A percentile compares a stretch with the other conserved stretches of the same genome.
phyloP scores from a whole-genome alignment of 2,113 vertebrate genomes.

The Rhombomys opimus region DNA sequence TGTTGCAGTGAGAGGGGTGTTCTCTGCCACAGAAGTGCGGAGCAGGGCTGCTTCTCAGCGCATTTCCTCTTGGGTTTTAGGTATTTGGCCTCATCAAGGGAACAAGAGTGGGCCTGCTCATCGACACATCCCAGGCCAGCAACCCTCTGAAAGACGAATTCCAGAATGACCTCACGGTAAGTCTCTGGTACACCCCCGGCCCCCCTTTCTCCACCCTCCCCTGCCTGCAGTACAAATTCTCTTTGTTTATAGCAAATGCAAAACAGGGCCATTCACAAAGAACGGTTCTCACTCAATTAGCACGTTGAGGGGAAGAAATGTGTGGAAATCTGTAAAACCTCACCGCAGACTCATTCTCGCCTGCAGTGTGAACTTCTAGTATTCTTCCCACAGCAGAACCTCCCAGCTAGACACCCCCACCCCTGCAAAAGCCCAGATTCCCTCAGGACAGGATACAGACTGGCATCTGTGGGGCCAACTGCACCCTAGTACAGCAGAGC shows the following conservation, averaged over 20 bases:
- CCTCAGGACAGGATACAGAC: neutral
- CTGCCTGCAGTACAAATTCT: neutral
- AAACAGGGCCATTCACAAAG: slow-evolving; percentile 5
- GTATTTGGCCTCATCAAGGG: slow-evolving; percentile 90
- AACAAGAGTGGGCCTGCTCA: slow-evolving; percentile 85
- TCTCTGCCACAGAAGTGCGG: neutral
- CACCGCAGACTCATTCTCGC: neutral
- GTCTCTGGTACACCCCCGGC: slow-evolving; percentile 11
- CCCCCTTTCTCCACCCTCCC: rapidly evolving
- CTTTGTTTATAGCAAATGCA: neutral
- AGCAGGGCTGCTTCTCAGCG: neutral
- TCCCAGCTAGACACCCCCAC: neutral
- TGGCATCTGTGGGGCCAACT: rapidly evolving
- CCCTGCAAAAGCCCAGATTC: neutral
- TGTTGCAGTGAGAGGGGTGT: rapidly evolving
- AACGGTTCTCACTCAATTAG: slow-evolving; percentile 35
- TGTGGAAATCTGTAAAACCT: neutral
- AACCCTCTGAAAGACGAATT: slow-evolving; percentile 83
- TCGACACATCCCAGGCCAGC: slow-evolving; percentile 83
- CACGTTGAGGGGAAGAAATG: neutral
- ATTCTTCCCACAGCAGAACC: neutral
- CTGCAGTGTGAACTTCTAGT: slow-evolving; percentile 29
- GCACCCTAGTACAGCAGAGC: neutral
- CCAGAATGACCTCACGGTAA: slow-evolving; percentile 88
- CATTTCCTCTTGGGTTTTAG: slow-evolving; percentile 77